Percentiles rank a stretch among this genome's conserved stretches.
These are phyloP conservation scores for Anthoscopus minutus DNA, from an alignment of 2,113 vertebrate species.

Conservation along the genomic window DNA sequence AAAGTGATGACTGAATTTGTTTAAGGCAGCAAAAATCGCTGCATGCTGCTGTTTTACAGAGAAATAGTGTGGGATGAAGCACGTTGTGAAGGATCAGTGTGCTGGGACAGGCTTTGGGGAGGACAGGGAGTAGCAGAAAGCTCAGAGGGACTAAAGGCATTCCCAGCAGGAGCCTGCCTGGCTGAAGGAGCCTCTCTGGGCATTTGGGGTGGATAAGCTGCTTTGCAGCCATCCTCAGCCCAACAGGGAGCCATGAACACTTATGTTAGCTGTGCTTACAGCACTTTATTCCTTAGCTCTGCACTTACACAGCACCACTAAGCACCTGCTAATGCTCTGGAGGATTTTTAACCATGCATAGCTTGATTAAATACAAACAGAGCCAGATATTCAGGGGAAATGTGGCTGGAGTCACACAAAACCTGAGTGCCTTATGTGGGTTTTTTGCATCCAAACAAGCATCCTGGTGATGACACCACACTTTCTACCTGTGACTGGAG, in stretches of 20 bases:
- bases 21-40: not conserved
- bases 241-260: constrained; percentile 33
- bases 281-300: constrained; percentile 56
- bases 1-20: not conserved
- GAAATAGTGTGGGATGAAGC: not conserved
- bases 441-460: not conserved
- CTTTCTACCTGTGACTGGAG: not conserved
- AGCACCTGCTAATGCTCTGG: constrained; percentile 60
- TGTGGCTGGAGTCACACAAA: not conserved
- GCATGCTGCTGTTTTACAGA: not conserved
- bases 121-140: not conserved
- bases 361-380: constrained; percentile 22
- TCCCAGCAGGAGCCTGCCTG: not conserved
- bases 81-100: not conserved
- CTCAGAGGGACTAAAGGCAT: not conserved
- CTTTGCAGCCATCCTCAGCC: constrained; percentile 2
- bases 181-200: not conserved
- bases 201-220: not conserved
- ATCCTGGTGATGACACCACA: not conserved
- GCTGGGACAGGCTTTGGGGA: not conserved
- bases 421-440: not conserved
- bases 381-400: not conserved
- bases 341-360: constrained; percentile 37
- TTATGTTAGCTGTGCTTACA: constrained; percentile 53
- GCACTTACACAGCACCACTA: constrained; percentile 40